These are phyloP conservation scores for Glareola pratincola DNA, from an alignment of 2,113 vertebrate genomes.

Conservation along the genomic window DNA sequence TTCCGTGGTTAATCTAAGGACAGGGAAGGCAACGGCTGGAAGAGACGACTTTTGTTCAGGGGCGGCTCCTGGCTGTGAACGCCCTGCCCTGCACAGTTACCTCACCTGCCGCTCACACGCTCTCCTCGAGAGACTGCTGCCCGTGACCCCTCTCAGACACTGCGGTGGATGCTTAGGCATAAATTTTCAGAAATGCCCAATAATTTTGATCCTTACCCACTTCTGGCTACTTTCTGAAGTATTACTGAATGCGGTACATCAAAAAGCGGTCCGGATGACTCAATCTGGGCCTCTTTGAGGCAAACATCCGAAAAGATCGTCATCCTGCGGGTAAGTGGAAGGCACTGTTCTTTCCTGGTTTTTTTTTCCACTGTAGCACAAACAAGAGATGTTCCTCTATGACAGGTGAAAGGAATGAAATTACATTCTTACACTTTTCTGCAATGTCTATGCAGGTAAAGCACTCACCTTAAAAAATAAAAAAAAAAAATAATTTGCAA, in stretches of 20 bases:
- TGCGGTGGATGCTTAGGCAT: neutral
- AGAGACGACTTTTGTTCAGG: neutral
- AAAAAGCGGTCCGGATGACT: neutral
- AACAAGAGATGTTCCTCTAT: neutral
- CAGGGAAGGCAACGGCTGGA: neutral
- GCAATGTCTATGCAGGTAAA: neutral
- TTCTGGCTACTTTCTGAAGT: neutral
- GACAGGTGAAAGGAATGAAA: neutral
- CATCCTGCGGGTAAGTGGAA: neutral
- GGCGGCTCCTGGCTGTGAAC: neutral
- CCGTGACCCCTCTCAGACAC: neutral
- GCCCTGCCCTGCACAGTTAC: neutral
- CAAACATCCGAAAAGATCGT: neutral
- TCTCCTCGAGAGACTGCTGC: neutral
- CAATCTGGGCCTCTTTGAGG: neutral
- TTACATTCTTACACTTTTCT: neutral
- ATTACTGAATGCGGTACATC: neutral
- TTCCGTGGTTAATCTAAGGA: neutral
- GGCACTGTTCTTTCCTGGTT: neutral
- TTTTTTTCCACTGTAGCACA: neutral
- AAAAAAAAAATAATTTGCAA: neutral
- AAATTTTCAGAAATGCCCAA: neutral
- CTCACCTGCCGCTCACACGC: neutral
- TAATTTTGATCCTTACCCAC: neutral
- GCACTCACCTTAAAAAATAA: neutral